Base-by-base conservation (phyloP, 2,113 vertebrate species). In the Embiotoca jacksoni region DNA sequence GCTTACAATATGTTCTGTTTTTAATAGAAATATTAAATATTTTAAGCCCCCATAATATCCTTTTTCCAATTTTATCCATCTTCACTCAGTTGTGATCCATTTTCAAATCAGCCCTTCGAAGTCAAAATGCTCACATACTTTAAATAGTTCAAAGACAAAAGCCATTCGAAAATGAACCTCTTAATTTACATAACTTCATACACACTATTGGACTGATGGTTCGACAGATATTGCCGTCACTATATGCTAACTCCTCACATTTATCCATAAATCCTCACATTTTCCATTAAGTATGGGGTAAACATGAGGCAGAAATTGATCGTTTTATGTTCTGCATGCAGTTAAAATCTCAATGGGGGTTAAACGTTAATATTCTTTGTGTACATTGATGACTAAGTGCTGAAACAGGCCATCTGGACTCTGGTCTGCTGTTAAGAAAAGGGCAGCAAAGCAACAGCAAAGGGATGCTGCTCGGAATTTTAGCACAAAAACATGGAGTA, bases 351-450 rank as follows among this genome's bases (percentile, higher is more conserved):
- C 14, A 7, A 70, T 54, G 7, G 52, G 63, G 55, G 52, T 53
- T 36, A 55, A 76, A 71, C 66, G 55, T 32, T 37, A 36, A 69
- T 63, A 59, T 69, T 53, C 57, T 13, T 59, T 59, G 4, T 31
- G 49, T 36, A 67, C 53, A 61, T 23, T 23, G 23, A 23, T 23
- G 15, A 57, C 8, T 13, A 35, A 75, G 66, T 33, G 57, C 30
- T 62, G 72, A 74, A 68, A 61, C 11, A 13, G 70, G 44, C 67
- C 73, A 83, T 75, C 83, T 86, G 75, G 72, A 67, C 37, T 57
- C 52, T 37, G 3, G 39, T 67, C 10, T 46, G 72, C 58, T 64
- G 64, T 44, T 58, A 37, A 61, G 59, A 47, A 31, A 68, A 62
- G 41, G 37, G 33, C 35, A 39, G 49, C 67, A 87, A 61, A 74